Conservation (phyloP, 2,113 vertebrate genomes). For the Microcebus tavaratra region DNA sequence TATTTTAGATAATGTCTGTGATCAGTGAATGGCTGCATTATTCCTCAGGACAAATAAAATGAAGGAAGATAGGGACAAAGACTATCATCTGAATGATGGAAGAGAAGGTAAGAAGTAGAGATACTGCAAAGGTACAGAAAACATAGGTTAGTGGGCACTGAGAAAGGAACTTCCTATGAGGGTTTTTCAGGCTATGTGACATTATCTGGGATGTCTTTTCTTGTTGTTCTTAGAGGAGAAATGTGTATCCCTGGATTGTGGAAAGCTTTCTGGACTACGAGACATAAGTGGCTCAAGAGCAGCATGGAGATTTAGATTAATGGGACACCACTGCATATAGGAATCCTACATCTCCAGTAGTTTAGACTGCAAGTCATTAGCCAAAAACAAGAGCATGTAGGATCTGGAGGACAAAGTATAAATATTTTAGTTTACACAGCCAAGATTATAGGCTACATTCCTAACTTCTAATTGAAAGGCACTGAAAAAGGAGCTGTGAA, state of each 20-base stretch:
- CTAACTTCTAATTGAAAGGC: constrained; percentile 26
- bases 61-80: background rate
- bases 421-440: background rate
- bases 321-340: background rate
- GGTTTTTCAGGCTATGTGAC: background rate
- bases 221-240: background rate
- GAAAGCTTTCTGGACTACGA: background rate
- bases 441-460: background rate
- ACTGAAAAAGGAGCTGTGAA: constrained; percentile 31
- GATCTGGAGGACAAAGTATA: background rate
- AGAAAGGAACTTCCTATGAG: background rate
- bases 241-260: background rate
- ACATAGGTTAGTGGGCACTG: background rate
- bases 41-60: background rate
- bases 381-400: background rate
- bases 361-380: background rate
- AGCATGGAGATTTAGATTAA: background rate
- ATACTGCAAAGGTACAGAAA: background rate
- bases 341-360: background rate
- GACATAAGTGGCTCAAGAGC: background rate
- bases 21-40: background rate
- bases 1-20: background rate
- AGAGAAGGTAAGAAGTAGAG: background rate
- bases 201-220: background rate
- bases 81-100: background rate